These are phyloP conservation scores for Panopea generosa DNA, from an alignment of 2,888 invertebrate genomes.

Conservation along the genomic window DNA sequence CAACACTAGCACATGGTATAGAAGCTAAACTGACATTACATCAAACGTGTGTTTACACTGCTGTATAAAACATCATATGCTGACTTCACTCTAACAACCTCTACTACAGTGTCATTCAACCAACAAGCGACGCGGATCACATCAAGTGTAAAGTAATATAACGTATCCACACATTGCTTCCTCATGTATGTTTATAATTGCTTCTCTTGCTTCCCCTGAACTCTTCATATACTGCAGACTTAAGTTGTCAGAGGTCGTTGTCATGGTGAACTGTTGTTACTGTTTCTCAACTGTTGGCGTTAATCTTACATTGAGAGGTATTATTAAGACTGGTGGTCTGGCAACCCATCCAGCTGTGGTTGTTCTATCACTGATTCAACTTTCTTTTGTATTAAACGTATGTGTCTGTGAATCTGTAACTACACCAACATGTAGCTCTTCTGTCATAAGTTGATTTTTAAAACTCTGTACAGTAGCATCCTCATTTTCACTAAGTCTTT, in stretches of 20 bases:
- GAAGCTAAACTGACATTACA: too few relatives aligned
- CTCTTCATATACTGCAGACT: constrained; percentile 82
- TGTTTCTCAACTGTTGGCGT: constrained; percentile 72
- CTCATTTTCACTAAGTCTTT: too few relatives aligned
- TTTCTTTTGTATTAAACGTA: too few relatives aligned
- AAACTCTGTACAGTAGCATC: too few relatives aligned
- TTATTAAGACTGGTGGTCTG: constrained; percentile 70
- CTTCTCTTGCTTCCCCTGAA: constrained; percentile 87
- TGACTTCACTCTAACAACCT: constrained; percentile 72
- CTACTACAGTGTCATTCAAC: constrained; percentile 89
- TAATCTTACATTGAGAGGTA: constrained; percentile 74
- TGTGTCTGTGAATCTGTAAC: too few relatives aligned
- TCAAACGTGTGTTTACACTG: constrained; percentile 41
- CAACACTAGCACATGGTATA: too few relatives aligned
- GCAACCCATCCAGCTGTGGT: constrained; percentile 79
- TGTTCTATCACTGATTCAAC: too few relatives aligned
- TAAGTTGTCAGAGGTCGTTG: constrained; percentile 58
- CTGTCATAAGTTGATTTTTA: too few relatives aligned
- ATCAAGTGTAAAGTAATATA: constrained; percentile 94
- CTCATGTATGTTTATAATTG: constrained; percentile 91
- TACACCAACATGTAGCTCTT: too few relatives aligned
- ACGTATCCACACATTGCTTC: constrained; percentile 92
- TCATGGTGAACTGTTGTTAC: constrained; percentile 65
- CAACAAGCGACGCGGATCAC: constrained; percentile 94
- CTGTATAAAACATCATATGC: constrained; percentile 48